Base-by-base conservation (phyloP, 1,140 invertebrate genomes). In the Brachionus calyciflorus region DNA sequence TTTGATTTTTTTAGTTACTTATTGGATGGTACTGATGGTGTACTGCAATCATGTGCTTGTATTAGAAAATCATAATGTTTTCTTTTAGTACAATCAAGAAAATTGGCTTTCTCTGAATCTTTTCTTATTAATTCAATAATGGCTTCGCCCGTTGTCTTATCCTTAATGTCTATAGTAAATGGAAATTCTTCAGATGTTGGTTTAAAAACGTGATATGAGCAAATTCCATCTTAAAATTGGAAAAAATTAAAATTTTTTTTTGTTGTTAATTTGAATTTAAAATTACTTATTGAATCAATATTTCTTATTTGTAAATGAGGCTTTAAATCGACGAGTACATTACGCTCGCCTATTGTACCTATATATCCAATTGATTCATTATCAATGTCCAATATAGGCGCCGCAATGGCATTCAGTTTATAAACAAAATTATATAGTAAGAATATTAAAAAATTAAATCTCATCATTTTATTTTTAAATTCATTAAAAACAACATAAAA, bases 221-320 rank as follows among this genome's bases (percentile, higher is more conserved):
- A 73, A 40, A 73, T 73, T 51, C 69, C 46, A 49, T 73, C 69
- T 73, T 51, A n/a, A 41, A 65, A 19, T 44, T 1, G 12, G 1
- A 12, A 51, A 24, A 6, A 51, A 30, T 1, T 33, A 53, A 70
- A 69, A 21, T n/a, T 26, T 26, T 28, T 6, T 9, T 12, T 40
- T 70, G 0, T 30, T 28, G 5, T 19, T 57, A 10, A 12, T 6
- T 6, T 12, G 14, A 53, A n/a, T n/a, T 26, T 51, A 30, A 37
- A 14, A 19, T 73, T 73, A 73, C 69, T 73, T 51, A 73, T 73
- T 51, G 69, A 37, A 33, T 73, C 69, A 73, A 73, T 73, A 30
- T 73, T 73, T 73, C 41, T 73, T 2, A 73, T 53, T 73, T 55
- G 46, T 51, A 73, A 49, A 73, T 73, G 69, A 49, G 69, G 69